These are phyloP conservation scores for Poeciliopsis retropinna DNA, from an alignment of 2,113 vertebrate species.

Conservation along the genomic window DNA sequence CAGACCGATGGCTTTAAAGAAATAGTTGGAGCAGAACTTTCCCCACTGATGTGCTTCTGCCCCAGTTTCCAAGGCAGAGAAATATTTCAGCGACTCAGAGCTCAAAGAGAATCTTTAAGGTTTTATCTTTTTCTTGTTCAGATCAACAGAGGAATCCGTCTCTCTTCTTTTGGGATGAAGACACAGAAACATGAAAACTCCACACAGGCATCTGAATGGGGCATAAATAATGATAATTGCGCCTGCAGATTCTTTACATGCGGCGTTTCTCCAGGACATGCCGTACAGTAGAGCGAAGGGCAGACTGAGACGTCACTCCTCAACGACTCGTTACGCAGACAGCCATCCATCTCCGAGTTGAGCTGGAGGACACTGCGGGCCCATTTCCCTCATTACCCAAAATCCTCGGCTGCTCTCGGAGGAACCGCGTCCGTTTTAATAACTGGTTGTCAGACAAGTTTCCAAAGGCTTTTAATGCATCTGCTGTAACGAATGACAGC, in stretches of 20 bases:
- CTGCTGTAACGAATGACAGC: conserved; percentile 28
- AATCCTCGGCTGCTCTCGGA: conserved; percentile 47
- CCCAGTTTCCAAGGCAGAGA: conserved; percentile 3
- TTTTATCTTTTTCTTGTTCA: conserved; percentile 11
- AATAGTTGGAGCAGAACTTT: background rate
- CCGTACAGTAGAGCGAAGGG: conserved; percentile 3
- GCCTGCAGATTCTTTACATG: background rate
- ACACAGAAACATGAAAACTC: background rate
- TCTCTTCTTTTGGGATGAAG: background rate
- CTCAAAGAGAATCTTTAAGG: conserved; percentile 11
- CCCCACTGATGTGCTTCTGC: background rate
- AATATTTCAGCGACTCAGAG: background rate
- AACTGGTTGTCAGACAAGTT: conserved; percentile 44
- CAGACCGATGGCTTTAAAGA: background rate
- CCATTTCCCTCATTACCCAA: conserved; percentile 58
- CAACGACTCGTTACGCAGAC: conserved; percentile 42
- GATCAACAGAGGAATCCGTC: background rate
- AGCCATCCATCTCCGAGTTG: conserved; percentile 39
- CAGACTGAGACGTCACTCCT: conserved; percentile 15
- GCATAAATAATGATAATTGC: background rate
- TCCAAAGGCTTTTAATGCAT: conserved; percentile 35
- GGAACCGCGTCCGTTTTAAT: conserved; percentile 53
- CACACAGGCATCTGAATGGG: background rate
- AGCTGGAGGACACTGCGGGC: conserved; percentile 44
- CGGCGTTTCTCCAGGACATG: conserved; percentile 6